These are phyloP conservation scores for Epizoanthus ramosus DNA, from an alignment of 92 coral and sea anemone genomes.

Conservation along the genomic window DNA sequence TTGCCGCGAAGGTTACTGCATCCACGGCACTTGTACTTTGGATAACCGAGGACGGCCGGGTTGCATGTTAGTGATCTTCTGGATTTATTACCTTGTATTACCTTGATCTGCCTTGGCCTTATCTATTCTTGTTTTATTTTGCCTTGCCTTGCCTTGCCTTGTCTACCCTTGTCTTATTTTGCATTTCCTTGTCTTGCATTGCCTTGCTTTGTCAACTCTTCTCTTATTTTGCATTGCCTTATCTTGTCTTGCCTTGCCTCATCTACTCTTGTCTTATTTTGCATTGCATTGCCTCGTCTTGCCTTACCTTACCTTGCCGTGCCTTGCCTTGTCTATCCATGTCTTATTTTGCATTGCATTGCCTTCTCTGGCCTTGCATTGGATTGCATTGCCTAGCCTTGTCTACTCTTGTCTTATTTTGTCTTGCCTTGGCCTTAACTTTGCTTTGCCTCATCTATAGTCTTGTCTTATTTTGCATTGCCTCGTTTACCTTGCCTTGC, in stretches of 20 bases:
- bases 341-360: too few species aligned
- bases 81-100: not conserved
- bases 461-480: too few species aligned
- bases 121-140: not conserved
- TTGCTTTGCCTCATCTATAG: too few species aligned
- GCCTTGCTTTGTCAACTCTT: too few species aligned
- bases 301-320: not conserved
- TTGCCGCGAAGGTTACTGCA: slow-evolving; percentile 66
- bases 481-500: too few species aligned
- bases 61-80: slow-evolving; percentile 72
- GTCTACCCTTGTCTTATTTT: not conserved
- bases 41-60: slow-evolving; percentile 74
- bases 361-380: too few species aligned
- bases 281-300: not conserved
- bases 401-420: too few species aligned
- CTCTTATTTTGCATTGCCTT: not conserved
- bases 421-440: too few species aligned
- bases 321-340: too few species aligned
- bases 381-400: too few species aligned
- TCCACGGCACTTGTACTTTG: slow-evolving; percentile 72
- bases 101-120: not conserved
- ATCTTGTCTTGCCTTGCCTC: not conserved
- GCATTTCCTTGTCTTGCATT: too few species aligned
- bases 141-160: not conserved
- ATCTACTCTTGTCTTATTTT: not conserved